Percentiles rank a stretch among this genome's conserved stretches.
phyloP scores from a whole-genome alignment of 2,888 invertebrate species.

The Phyllotreta cruciferae region DNA sequence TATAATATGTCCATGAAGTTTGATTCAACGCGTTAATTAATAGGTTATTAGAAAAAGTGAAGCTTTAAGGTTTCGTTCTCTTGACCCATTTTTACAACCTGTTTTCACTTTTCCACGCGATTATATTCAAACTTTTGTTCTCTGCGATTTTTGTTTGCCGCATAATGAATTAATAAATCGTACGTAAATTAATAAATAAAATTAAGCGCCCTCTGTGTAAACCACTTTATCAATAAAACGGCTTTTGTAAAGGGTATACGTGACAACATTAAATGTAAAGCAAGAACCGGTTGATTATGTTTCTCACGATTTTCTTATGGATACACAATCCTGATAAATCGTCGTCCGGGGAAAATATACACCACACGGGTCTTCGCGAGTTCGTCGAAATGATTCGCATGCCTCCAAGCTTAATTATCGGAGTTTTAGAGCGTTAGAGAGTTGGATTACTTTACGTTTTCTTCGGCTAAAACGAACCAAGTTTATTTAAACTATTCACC shows the following conservation, averaged over 20 bases:
- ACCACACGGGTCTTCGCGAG: slow-evolving; percentile 19
- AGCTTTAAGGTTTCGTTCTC: no score
- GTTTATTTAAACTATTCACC: background rate
- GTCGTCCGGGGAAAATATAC: slow-evolving; percentile 23
- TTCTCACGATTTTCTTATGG: slow-evolving; percentile 35
- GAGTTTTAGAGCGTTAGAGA: slow-evolving; percentile 8
- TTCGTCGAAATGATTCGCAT: slow-evolving; percentile 31
- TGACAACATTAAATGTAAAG: slow-evolving; percentile 22
- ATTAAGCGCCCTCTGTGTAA: slow-evolving; percentile 11
- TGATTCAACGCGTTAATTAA: no score
- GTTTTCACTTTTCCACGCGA: no score
- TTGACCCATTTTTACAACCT: no score
- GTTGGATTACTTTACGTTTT: slow-evolving; percentile 4
- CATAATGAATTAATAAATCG: background rate
- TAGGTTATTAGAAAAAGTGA: no score
- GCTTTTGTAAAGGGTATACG: slow-evolving; percentile 14
- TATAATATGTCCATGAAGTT: no score
- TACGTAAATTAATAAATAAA: slow-evolving; percentile 5
- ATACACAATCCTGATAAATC: slow-evolving; percentile 45
- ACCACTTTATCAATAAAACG: slow-evolving; percentile 15
- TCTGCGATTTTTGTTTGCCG: no score
- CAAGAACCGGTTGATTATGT: slow-evolving; percentile 28
- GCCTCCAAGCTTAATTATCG: slow-evolving; percentile 23
- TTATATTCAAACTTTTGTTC: no score
- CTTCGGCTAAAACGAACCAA: background rate